Percentiles rank a stretch among this genome's conserved stretches.
Conservation (phyloP, 2,113 vertebrate species). For the Percina caprodes region DNA sequence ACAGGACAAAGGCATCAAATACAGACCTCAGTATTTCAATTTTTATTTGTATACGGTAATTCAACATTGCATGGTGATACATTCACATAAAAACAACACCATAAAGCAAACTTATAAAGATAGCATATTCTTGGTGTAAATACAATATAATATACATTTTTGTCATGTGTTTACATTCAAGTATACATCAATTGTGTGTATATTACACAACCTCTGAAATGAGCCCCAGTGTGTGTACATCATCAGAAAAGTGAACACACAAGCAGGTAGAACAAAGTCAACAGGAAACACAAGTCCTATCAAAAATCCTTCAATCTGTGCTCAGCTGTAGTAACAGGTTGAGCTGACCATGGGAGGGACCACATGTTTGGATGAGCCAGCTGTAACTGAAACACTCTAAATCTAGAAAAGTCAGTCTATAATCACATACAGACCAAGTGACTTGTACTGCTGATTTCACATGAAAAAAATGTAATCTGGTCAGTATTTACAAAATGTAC, state of each 20-base stretch:
- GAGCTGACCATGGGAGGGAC: slow-evolving; percentile 20
- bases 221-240: slow-evolving; percentile 7
- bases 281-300: slow-evolving; percentile 33
- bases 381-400: slow-evolving; percentile 22
- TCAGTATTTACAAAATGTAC: slow-evolving; percentile 62
- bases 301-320: slow-evolving; percentile 21
- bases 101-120: slow-evolving; percentile 45
- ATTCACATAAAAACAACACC: slow-evolving; percentile 63
- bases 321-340: background rate
- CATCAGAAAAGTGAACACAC: slow-evolving; percentile 36
- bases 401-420: slow-evolving; percentile 21
- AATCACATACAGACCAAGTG: slow-evolving; percentile 4
- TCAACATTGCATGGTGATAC: slow-evolving; percentile 48
- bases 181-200: slow-evolving; percentile 5
- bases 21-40: slow-evolving; percentile 10
- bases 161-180: slow-evolving; percentile 56
- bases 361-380: slow-evolving; percentile 21
- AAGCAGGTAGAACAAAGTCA: slow-evolving; percentile 37
- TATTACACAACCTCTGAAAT: background rate
- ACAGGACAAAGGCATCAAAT: background rate
- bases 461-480: background rate
- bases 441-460: background rate
- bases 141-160: slow-evolving; percentile 25
- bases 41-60: slow-evolving; percentile 58
- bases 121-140: slow-evolving; percentile 44